phyloP scores from a whole-genome alignment of 2,888 invertebrate species.

The Caradrina kadenii region DNA sequence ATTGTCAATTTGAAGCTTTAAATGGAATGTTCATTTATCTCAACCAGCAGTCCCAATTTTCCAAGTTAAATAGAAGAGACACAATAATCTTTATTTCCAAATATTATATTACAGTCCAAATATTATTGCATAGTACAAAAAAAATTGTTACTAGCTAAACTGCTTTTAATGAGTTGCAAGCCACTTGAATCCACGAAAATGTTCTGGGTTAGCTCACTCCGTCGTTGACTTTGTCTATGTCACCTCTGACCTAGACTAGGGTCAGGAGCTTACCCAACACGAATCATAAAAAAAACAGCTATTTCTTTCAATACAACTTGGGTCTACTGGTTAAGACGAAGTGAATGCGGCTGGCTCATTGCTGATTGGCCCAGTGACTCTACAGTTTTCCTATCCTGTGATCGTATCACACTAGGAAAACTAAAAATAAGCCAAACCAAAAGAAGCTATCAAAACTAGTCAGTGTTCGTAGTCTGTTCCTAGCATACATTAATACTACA shows the following conservation, averaged over 20 bases:
- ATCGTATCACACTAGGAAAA: no score
- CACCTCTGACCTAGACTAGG: no score
- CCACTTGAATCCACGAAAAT: not conserved
- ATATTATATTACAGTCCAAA: no score
- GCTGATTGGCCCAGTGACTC: not conserved
- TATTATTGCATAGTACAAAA: not conserved
- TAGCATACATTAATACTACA: no score
- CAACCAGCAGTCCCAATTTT: not conserved
- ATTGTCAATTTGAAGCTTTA: not conserved
- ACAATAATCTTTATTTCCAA: constrained; percentile 5
- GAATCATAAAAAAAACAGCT: not conserved
- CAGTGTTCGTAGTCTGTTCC: not conserved
- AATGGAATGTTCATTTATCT: constrained; percentile 2
- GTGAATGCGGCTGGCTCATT: not conserved
- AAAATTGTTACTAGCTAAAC: not conserved
- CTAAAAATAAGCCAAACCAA: not conserved
- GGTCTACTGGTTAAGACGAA: constrained; percentile 2
- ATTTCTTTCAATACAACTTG: not conserved
- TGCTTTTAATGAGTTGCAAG: not conserved
- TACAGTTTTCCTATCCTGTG: no score
- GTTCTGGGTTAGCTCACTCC: no score
- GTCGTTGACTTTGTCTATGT: no score
- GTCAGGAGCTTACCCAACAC: no score
- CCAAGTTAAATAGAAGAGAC: not conserved
- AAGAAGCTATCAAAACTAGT: constrained; percentile 1